Evolutionary conservation across 2,888 invertebrate genomes (phyloP), one percentile per base, ranked within the genome.

Genomic region (Drosophila anomalata): DNA sequence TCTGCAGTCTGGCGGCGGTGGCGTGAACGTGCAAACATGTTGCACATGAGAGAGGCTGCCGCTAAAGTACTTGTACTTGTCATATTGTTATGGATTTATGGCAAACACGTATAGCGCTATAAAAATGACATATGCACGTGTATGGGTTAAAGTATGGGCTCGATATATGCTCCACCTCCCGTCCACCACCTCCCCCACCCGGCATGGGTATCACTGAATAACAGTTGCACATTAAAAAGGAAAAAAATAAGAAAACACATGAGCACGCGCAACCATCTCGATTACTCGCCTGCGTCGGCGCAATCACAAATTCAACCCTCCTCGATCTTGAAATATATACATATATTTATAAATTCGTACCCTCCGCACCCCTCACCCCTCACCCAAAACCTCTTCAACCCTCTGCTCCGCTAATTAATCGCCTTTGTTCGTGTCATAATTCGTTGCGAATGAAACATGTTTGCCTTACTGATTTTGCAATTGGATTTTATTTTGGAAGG

Each of bases 41-140:
- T 87, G 88, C 87, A 88, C 87, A 88, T 86, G 87, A 85, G 87
- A 85, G 83, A 76, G 79, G 88, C 88, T 87, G 85, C 87, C 88
- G 88, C 88, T 88, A 88, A 88, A 90, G 89, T 90, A 87, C 90
- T 85, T 90, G 90, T 90, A 90, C 89, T 89, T 89, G 90, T 90
- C 90, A 90, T 90, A 90, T 90, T 87, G 89, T 86, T 90, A 90
- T 89, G 87, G 89, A 90, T 90, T 90, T 90, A 90, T 90, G 90
- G 87, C 90, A 89, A 65, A 88, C 90, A 89, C 89, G 89, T 90
- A 79, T 78, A 88, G 85, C 84, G 80, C 86, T 83, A 88, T 87
- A 80, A 87, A 88, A 88, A 88, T 85, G 85, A 83, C 88, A 85
- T 77, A 88, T 85, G 88, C 87, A 84, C 83, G 76, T 88, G 88